Evolutionary conservation across 2,888 invertebrate genomes (phyloP), one percentile per base, ranked within the genome.

Genomic region (Drosophila meridionalis): DNA sequence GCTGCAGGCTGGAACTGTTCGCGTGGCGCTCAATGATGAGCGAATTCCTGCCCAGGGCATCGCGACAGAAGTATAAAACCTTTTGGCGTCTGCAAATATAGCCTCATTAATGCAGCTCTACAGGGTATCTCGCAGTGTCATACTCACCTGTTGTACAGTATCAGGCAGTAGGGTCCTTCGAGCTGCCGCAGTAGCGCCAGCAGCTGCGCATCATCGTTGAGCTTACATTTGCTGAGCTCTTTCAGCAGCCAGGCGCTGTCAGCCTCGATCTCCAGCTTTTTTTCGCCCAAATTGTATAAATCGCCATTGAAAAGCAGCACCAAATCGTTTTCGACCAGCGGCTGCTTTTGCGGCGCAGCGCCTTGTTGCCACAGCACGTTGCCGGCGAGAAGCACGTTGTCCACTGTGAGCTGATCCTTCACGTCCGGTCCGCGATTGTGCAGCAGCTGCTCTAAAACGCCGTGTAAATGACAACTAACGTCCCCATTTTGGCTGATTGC

Each of bases 241-340:
- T 58, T 11, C 32, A 79, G 68, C 12, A 87, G 50, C 87, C 84
- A 87, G 2, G 60, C 48, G 20, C 79, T 88, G 56, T 87, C 87
- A 1, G 88, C 70, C 32, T 81, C 72, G 43, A 59, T 77, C 26
- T 91, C 78, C 90, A 94, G 92, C 38, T 93, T 91, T 9, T 59
- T 7, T 2, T 55, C 32, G 32, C 69, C 64, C 81, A 94, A 75
- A 45, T 94, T 95, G 93, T 96, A 98, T 78, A 98, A 95, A 93
- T 99, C 98, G 36, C 98, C 99, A 94, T 99, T 99, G 94, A 96
- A 98, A 30, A 98, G 92, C 64, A 99, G 94, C 62, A 96, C 91
- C 75, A 96, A 96, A 32, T 94, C 94, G 43, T 94, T 91, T 11
- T 93, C 92, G 91, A 95, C 94, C 34, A 94, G 61, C 0, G 99